A percentile compares a stretch with the other conserved stretches of the same genome.
These are phyloP conservation scores for Ruditapes philippinarum DNA, from an alignment of 1,140 invertebrate species.

Conservation along the genomic window DNA sequence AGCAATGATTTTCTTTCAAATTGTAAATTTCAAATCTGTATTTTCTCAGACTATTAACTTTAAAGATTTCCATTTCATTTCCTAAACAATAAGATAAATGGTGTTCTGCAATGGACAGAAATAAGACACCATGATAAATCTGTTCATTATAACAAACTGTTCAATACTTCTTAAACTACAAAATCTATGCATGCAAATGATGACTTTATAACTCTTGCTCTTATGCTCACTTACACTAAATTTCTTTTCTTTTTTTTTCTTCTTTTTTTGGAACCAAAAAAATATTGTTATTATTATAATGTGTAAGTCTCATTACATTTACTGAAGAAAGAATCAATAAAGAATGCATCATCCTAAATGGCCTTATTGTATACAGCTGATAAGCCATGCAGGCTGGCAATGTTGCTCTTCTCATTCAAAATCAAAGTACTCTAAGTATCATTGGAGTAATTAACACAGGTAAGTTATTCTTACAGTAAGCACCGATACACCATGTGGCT, in stretches of 20 bases:
- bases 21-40: too few species aligned
- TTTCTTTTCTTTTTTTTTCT: too few species aligned
- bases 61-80: too few species aligned
- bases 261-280: not conserved
- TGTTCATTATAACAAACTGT: too few species aligned
- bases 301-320: slow-evolving; percentile 7
- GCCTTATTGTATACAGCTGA: slow-evolving; percentile 23
- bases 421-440: slow-evolving; percentile 16
- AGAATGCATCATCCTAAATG: slow-evolving; percentile 31
- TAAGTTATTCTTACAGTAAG: slow-evolving; percentile 35
- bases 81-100: too few species aligned
- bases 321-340: slow-evolving; percentile 34
- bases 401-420: not conserved
- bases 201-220: too few species aligned
- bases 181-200: too few species aligned
- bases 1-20: too few species aligned
- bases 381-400: slow-evolving; percentile 46
- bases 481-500: slow-evolving; percentile 35
- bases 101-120: too few species aligned
- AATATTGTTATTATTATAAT: not conserved
- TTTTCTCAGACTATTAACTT: too few species aligned
- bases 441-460: not conserved
- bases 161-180: too few species aligned
- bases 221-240: not conserved
- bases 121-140: too few species aligned